phyloP scores from a whole-genome alignment of 2,797 vertebrate species.

The Megaceryle alcyon region DNA sequence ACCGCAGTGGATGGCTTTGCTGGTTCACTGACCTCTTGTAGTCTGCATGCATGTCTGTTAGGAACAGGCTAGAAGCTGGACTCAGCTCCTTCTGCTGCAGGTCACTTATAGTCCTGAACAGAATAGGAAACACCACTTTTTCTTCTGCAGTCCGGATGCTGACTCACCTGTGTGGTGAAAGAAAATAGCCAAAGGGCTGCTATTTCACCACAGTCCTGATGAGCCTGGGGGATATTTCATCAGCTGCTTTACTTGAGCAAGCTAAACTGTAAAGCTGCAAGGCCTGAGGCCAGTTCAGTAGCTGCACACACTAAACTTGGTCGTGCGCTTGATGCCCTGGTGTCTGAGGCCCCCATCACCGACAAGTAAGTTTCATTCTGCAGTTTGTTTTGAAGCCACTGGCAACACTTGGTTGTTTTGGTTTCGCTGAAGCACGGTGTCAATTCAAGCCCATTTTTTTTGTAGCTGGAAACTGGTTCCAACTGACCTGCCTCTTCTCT shows the following conservation, averaged over 20 bases:
- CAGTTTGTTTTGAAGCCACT: neutral
- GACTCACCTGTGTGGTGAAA: conserved; percentile 63
- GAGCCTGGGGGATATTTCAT: neutral
- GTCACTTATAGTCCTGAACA: neutral
- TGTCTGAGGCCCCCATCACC: neutral
- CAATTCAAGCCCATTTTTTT: neutral
- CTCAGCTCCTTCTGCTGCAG: neutral
- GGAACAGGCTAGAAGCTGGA: neutral
- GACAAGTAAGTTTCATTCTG: neutral
- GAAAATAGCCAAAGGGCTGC: conserved; percentile 29
- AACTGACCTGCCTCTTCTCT: neutral
- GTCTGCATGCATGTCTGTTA: neutral
- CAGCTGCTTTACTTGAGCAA: neutral
- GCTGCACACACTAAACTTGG: neutral
- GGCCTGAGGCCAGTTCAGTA: neutral
- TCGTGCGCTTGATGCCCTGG: rapidly evolving
- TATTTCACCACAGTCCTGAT: neutral
- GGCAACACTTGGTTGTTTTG: neutral
- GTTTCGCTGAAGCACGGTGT: neutral
- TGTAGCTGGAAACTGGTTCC: neutral
- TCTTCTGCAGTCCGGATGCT: conserved; percentile 20
- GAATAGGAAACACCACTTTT: conserved; percentile 59
- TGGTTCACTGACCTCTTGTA: conserved; percentile 11
- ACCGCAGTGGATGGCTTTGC: neutral
- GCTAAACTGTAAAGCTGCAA: neutral